These are phyloP conservation scores for Hypena proboscidalis DNA, from an alignment of 2,888 invertebrate genomes.

Conservation along the genomic window DNA sequence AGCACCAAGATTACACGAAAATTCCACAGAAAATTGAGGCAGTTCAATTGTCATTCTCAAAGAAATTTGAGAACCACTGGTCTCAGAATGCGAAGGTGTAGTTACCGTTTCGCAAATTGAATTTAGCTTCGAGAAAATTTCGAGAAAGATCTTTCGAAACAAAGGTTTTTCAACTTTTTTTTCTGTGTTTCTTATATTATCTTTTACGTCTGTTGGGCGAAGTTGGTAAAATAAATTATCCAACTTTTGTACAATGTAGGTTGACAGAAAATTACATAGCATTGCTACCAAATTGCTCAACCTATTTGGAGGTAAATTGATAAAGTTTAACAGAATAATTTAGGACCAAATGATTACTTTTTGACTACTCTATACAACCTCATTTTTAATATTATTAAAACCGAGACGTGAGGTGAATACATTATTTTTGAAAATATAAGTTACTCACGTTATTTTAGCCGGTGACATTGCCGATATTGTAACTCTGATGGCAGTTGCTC, in stretches of 20 bases:
- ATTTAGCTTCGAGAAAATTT: constrained; percentile 21
- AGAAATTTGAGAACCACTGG: constrained; percentile 27
- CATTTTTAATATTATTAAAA: too few species aligned
- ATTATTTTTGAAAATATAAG: too few species aligned
- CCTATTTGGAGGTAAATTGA: background rate
- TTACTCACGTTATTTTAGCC: too few species aligned
- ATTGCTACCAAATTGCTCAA: background rate
- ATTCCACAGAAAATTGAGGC: constrained; percentile 32
- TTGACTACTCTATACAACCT: too few species aligned
- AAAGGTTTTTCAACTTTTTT: constrained; percentile 1
- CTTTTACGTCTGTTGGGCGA: background rate
- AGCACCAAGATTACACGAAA: constrained; percentile 8
- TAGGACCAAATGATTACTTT: too few species aligned
- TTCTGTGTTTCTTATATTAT: background rate
- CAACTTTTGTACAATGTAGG: background rate
- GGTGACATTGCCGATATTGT: too few species aligned
- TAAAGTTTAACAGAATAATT: constrained; percentile 1
- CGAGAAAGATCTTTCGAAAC: constrained; percentile 1
- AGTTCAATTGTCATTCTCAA: too few species aligned
- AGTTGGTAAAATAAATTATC: background rate
- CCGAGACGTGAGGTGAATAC: too few species aligned
- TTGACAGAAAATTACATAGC: background rate
- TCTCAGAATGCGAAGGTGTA: constrained; percentile 25
- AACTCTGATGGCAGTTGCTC: too few species aligned
- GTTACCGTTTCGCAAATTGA: constrained; percentile 33